Base-by-base conservation (phyloP, 2,113 vertebrate genomes). In the Passer montanus region DNA sequence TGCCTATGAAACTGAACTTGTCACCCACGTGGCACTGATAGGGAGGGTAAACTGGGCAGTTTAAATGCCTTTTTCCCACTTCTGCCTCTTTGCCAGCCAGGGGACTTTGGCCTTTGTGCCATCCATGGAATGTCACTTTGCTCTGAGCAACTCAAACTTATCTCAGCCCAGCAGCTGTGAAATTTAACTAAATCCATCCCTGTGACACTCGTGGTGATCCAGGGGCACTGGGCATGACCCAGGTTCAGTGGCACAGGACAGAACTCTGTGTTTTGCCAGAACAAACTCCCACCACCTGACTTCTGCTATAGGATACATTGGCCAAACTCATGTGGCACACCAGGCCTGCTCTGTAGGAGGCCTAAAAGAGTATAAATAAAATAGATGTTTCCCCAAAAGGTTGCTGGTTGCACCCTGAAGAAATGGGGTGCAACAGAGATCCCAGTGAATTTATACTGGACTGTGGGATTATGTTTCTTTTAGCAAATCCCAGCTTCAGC, bases 21-120 rank as follows among this genome's bases (percentile, higher is more conserved):
- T 50, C 3, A 0, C 7, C 2, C 28, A 17, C 0, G 0, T 49
- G 69, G 13, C 17, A 1, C n/a, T 58, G 69, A 6, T 3, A 16
- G 3, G 41, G 59, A 64, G 37, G 35, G 28, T 21, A 16, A 21
- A n/a, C 28, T 10, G 12, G 35, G 43, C 44, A 14, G 16, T 21
- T 75, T 4, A 46, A 44, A 43, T 27, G 53, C 31, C 53, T 70
- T 67, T 84, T 16, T 17, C 23, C 26, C n/a, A 13, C 26, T 69
- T 47, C 68, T 86, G 19, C 24, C n/a, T n/a, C 41, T 47, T 66
- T 77, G 26, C 44, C 55, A 53, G n/a, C 20, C 15, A 10, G 37
- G 35, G 27, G 12, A 43, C 58, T 90, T 94, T 18, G 83, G 44
- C 70, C 59, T 83, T 56, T 58, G 37, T 56, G 67, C 37, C 4